Percentiles rank a stretch among this genome's conserved stretches.
These are phyloP conservation scores for Sterna hirundo DNA, from an alignment of 2,113 vertebrate genomes.

Conservation along the genomic window DNA sequence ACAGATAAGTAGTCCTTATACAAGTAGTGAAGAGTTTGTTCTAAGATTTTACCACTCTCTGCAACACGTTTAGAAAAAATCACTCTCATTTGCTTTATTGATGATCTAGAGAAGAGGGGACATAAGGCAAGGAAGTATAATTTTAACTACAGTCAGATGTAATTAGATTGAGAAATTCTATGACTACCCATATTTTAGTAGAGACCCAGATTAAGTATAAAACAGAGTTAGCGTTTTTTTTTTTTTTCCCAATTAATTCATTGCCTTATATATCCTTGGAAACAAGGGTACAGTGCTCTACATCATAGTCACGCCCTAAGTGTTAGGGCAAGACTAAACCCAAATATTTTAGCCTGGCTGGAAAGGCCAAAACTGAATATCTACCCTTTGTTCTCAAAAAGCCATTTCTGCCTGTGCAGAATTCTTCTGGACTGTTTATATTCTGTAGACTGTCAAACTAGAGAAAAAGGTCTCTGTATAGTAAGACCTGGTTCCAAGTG, in stretches of 20 bases:
- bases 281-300: background rate
- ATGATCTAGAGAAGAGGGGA: background rate
- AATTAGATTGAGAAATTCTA: background rate
- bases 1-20: background rate
- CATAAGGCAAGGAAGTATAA: background rate
- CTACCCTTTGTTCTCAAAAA: background rate
- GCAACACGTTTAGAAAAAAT: background rate
- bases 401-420: background rate
- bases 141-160: background rate
- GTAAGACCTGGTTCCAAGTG: background rate
- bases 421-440: background rate
- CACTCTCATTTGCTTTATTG: background rate
- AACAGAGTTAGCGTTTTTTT: accelerated
- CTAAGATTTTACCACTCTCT: background rate
- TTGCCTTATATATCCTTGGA: background rate
- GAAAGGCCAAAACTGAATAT: background rate
- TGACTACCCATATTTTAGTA: background rate
- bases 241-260: background rate
- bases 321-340: background rate
- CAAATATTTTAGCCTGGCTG: background rate
- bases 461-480: background rate
- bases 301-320: background rate
- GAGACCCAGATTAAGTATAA: background rate
- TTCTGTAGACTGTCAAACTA: background rate
- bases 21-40: background rate